A percentile compares a stretch with the other conserved stretches of the same genome.
phyloP scores from a whole-genome alignment of 2,888 invertebrate species.

The Pyrgus malvae region DNA sequence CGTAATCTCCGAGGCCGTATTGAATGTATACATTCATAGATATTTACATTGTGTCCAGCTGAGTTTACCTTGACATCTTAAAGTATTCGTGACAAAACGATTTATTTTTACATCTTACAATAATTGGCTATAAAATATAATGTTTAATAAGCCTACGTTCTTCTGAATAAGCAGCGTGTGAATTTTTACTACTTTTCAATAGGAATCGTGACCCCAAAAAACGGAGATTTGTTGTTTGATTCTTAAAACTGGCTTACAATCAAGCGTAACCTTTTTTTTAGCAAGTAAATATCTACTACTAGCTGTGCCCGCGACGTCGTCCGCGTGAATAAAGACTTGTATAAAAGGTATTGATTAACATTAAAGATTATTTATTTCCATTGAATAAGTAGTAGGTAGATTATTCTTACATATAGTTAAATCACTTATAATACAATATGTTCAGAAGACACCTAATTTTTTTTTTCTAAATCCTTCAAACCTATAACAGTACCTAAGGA shows the following conservation, averaged over 20 bases:
- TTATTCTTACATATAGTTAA: too few species aligned
- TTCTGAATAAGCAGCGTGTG: not conserved
- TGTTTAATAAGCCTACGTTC: not conserved
- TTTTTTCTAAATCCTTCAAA: too few species aligned
- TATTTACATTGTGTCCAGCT: conserved; percentile 47
- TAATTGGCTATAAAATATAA: conserved; percentile 12
- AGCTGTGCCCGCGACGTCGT: too few species aligned
- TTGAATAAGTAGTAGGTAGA: too few species aligned
- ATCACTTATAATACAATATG: too few species aligned
- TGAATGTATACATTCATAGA: conserved; percentile 32
- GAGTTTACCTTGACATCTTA: conserved; percentile 49
- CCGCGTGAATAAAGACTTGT: too few species aligned
- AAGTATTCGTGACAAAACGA: conserved; percentile 39
- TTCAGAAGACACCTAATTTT: too few species aligned
- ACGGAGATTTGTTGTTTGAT: not conserved
- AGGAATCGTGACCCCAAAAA: not conserved
- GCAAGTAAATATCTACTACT: too few species aligned
- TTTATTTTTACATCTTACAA: conserved; percentile 37
- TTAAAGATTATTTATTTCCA: too few species aligned
- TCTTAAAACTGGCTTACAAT: not conserved
- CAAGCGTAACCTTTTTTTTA: too few species aligned
- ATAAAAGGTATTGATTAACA: too few species aligned
- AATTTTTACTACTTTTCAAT: not conserved
- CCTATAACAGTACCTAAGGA: too few species aligned
- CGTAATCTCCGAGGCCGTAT: conserved; percentile 38